Evolutionary conservation across 2,113 vertebrate genomes (phyloP).

Genomic region (Colinus virginianus): DNA sequence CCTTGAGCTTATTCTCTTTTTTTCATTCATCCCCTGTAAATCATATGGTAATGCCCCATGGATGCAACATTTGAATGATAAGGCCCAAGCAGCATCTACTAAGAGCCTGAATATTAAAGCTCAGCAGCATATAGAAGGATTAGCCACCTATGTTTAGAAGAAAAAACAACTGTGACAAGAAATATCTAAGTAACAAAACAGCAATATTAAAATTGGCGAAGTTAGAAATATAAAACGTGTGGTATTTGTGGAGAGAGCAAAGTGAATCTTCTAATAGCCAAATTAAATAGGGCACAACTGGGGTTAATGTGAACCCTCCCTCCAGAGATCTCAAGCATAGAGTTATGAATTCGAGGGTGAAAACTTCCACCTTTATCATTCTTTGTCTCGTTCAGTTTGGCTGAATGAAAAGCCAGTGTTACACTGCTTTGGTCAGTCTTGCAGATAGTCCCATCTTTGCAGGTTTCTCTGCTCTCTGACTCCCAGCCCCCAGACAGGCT

Average conservation of each 20-base stretch:
- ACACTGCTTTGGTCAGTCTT: neutral
- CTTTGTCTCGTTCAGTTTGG: neutral
- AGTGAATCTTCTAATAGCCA: constrained; percentile 36
- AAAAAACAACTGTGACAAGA: constrained; percentile 10
- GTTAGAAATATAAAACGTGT: constrained; percentile 44
- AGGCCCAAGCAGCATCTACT: neutral
- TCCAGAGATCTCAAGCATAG: neutral
- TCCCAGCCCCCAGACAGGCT: neutral
- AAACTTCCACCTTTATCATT: neutral
- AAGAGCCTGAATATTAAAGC: neutral
- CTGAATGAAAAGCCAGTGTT: neutral
- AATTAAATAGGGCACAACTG: constrained; percentile 59
- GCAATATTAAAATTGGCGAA: constrained; percentile 13
- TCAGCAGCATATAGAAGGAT: neutral
- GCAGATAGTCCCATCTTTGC: neutral
- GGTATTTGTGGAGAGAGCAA: constrained; percentile 41
- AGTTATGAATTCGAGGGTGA: neutral
- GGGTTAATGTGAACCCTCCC: neutral
- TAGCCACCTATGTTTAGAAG: neutral
- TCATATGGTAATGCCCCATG: neutral
- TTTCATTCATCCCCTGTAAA: neutral
- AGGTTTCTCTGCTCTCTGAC: neutral
- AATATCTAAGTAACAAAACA: neutral
- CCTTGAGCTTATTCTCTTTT: neutral
- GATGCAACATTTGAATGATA: neutral